Conservation (phyloP, 2,888 invertebrate genomes). For the Coelogynopora nodosa region DNA sequence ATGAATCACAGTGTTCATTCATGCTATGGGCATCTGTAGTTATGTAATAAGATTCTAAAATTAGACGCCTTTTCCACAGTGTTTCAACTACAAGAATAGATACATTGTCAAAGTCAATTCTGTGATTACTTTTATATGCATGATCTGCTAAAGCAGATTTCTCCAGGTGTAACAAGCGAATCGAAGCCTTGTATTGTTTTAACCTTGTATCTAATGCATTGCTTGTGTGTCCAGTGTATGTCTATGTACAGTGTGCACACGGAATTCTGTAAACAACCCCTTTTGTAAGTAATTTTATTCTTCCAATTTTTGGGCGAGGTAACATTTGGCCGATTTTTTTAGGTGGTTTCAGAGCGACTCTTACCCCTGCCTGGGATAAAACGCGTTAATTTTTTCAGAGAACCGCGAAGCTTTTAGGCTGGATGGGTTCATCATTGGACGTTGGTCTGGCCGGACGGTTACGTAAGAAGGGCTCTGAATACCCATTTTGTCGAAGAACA, state of each 20-base stretch:
- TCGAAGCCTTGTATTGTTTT: neutral
- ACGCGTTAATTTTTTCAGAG: neutral
- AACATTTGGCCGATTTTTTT: constrained; percentile 15
- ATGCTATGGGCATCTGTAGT: no score
- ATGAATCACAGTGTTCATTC: no score
- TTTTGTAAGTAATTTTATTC: neutral
- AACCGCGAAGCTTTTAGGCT: constrained; percentile 8
- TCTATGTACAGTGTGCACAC: neutral
- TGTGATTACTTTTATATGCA: neutral
- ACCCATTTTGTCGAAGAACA: neutral
- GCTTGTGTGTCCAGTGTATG: neutral
- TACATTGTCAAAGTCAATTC: neutral
- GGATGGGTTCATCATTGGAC: constrained; percentile 8
- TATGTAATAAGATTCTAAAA: no score
- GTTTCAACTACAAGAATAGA: neutral
- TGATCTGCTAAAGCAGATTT: neutral
- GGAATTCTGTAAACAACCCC: neutral
- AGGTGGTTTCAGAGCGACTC: constrained; percentile 6
- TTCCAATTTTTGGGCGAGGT: neutral
- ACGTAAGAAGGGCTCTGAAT: neutral
- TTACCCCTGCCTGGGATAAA: constrained; percentile 10
- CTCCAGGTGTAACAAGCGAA: neutral
- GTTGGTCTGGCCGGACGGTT: neutral
- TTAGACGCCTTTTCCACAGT: neutral
- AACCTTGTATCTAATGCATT: neutral